phyloP scores from a whole-genome alignment of 2,797 vertebrate genomes.

The Myripristis jacobus region DNA sequence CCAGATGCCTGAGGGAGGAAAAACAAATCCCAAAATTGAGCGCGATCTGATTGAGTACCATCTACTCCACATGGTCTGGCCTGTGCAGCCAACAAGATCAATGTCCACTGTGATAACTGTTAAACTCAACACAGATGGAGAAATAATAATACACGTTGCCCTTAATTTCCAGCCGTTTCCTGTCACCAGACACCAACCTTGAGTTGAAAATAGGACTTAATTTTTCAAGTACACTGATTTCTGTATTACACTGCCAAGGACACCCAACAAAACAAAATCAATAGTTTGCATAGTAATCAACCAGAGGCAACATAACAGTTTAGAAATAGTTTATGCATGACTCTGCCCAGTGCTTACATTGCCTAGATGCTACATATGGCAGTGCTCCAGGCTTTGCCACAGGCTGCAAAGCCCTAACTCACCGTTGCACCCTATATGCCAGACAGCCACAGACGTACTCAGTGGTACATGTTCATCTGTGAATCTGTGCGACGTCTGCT shows the following conservation, averaged over 20 bases:
- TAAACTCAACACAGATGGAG: constrained; percentile 82
- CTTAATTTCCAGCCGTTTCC: constrained; percentile 76
- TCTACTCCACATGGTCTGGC: constrained; percentile 66
- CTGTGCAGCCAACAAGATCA: constrained; percentile 61
- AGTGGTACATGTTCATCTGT: too few species aligned
- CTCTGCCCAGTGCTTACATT: too few species aligned
- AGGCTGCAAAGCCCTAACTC: too few species aligned
- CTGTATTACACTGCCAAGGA: constrained; percentile 1
- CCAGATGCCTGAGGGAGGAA: constrained; percentile 80
- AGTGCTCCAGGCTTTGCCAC: too few species aligned
- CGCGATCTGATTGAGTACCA: constrained; percentile 75
- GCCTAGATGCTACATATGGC: too few species aligned
- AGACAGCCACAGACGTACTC: too few species aligned
- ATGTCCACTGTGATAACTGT: constrained; percentile 72
- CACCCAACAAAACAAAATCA: constrained; percentile 8
- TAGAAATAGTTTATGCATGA: too few species aligned
- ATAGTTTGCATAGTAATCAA: neutral
- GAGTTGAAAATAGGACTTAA: constrained; percentile 45
- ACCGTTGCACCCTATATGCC: too few species aligned
- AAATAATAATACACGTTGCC: constrained; percentile 70
- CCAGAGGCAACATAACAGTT: neutral
- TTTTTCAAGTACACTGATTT: constrained; percentile 22
- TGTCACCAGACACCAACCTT: constrained; percentile 67
- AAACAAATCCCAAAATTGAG: constrained; percentile 80
- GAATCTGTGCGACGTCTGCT: too few species aligned